Evolutionary conservation across 1,140 invertebrate species (phyloP), one percentile per base, ranked within the genome.

Genomic region (Heliothis virescens): DNA sequence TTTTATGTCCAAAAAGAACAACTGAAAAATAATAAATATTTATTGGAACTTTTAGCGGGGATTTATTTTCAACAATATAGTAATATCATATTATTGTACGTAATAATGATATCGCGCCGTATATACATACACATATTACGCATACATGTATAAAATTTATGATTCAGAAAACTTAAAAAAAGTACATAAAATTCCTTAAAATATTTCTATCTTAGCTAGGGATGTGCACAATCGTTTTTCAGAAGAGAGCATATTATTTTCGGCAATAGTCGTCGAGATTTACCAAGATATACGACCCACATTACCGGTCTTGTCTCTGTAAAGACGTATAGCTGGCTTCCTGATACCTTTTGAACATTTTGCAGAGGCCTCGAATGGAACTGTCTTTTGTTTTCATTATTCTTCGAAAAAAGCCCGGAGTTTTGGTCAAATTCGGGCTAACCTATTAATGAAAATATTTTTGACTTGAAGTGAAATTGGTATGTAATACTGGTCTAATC

Each of bases 251-350:
- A 65, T 76, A 76, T 76, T 76, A 76, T 63, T 76, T 76, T 50
- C 59, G 47, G 48, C 60, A 76, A 63, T 76, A 53, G 72, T 74
- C 72, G 59, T 52, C 60, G 60, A 76, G 74, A 76, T 63, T 76
- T 60, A 1, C 26, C 47, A 12, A 76, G 60, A 76, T 65, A 62
- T 65, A 76, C 60, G 74, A 53, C 60, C 74, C 65, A 76, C 74
- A 76, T 76, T 76, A 76, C 74, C 74, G 74, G 74, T 65, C 60
- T 50, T 52, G 74, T 76, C 60, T 76, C 60, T 52, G 26, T 7
- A 13, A 76, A 76, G 74, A 76, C 26, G 60, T 63, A 76, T 65
- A 53, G 53, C 72, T 47, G 74, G 29, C 60, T 76, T 76, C 74
- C 60, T 52, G 59, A 65, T 76, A 53, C 74, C 74, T 53, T 34